Conservation (phyloP, 1,140 invertebrate species). For the Hyles vespertilio region DNA sequence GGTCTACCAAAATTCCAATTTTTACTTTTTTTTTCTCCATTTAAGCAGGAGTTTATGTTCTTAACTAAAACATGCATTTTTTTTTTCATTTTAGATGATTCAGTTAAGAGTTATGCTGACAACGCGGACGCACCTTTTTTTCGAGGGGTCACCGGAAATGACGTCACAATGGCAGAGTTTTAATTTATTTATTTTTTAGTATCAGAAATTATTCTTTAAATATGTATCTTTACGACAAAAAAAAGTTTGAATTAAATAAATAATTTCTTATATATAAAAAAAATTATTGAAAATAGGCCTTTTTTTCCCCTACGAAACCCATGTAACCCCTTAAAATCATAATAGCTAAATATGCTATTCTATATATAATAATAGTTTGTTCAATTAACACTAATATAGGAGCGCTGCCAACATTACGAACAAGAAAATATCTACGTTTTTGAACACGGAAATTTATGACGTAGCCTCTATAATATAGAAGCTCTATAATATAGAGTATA, state of each 20-base stretch:
- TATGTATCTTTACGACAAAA: neutral
- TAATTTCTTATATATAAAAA: neutral
- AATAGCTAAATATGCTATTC: too few relatives aligned
- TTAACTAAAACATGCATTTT: constrained; percentile 5
- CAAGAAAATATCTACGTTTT: too few relatives aligned
- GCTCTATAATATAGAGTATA: too few relatives aligned
- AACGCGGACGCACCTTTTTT: constrained; percentile 8
- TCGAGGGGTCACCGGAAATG: neutral
- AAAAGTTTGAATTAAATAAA: constrained; percentile 3
- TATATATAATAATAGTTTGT: too few relatives aligned
- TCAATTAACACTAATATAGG: too few relatives aligned
- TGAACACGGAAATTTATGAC: too few relatives aligned
- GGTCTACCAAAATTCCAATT: neutral
- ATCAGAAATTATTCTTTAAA: constrained; percentile 3
- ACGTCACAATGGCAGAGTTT: constrained; percentile 1
- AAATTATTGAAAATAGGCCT: neutral
- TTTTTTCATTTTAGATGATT: constrained; percentile 6
- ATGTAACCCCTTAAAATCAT: too few relatives aligned
- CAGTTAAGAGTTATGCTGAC: constrained; percentile 1
- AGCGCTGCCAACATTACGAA: too few relatives aligned
- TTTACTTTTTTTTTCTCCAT: neutral
- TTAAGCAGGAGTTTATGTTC: neutral
- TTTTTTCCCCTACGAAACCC: neutral
- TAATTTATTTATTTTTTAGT: constrained; percentile 3
- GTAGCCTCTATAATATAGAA: too few relatives aligned